These are phyloP conservation scores for Pitta sordida DNA, from an alignment of 2,113 vertebrate genomes.

Conservation along the genomic window DNA sequence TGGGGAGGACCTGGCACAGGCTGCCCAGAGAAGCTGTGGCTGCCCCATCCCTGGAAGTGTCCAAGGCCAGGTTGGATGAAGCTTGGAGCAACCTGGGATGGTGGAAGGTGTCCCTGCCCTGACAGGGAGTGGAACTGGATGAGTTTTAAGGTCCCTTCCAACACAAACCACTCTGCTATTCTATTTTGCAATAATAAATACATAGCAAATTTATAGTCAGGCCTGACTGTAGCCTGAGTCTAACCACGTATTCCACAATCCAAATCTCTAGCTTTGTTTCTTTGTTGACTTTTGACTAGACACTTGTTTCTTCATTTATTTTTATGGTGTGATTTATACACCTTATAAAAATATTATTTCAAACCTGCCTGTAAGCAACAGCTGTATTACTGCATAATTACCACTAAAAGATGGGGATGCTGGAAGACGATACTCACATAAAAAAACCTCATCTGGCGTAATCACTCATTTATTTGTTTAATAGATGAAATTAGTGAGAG, in stretches of 20 bases:
- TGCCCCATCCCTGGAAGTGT: not conserved
- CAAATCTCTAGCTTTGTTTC: not conserved
- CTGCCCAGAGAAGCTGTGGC: not conserved
- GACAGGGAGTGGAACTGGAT: not conserved
- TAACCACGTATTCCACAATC: not conserved
- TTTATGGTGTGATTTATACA: constrained; percentile 11
- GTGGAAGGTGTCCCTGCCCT: not conserved
- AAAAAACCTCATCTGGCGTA: constrained; percentile 12
- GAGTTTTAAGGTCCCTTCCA: not conserved
- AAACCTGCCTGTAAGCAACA: constrained; percentile 28
- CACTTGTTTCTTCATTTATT: not conserved
- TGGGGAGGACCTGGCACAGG: not conserved
- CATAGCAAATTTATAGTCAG: not conserved
- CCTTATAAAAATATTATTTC: constrained; percentile 24
- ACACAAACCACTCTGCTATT: not conserved
- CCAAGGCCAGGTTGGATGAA: not conserved
- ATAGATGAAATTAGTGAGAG: constrained; percentile 28
- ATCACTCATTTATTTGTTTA: constrained; percentile 50
- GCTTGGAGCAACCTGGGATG: not conserved
- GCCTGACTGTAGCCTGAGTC: not conserved
- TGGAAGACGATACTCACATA: not conserved
- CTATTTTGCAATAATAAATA: not conserved
- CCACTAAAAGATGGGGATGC: not conserved
- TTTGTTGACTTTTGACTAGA: not conserved
- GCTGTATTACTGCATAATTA: constrained; percentile 37